Conservation (phyloP, 1,140 invertebrate genomes). For the Ceratosolen fusciceps region DNA sequence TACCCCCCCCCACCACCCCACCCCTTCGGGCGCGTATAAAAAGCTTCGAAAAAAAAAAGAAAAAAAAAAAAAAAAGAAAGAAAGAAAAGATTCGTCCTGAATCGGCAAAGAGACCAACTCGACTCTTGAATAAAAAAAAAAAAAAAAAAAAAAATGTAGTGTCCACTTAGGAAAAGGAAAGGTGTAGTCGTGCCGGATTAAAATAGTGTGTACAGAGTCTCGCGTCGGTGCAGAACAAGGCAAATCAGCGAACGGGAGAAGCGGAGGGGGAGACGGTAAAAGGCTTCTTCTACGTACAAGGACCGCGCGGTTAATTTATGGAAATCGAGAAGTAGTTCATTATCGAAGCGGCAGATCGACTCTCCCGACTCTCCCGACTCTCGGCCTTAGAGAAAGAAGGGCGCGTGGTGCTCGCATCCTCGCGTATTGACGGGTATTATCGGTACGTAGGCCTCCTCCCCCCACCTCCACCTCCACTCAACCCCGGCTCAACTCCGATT, state of each 20-base stretch:
- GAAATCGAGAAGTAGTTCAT: slow-evolving; percentile 56
- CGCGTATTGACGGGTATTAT: slow-evolving; percentile 26
- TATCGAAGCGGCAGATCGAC: slow-evolving; percentile 55
- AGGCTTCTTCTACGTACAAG: slow-evolving; percentile 2
- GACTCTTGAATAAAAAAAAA: too few relatives aligned
- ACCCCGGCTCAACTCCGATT: too few relatives aligned
- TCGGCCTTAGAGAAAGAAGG: too few relatives aligned
- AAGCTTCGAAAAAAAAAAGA: too few relatives aligned
- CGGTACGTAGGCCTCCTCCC: not conserved
- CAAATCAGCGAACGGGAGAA: not conserved
- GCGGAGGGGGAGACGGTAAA: not conserved
- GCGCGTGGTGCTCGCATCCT: not conserved
- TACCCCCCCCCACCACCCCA: too few relatives aligned
- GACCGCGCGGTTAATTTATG: slow-evolving; percentile 56
- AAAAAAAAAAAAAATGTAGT: too few relatives aligned
- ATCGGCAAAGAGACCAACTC: too few relatives aligned
- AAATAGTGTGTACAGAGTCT: not conserved
- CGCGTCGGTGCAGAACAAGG: not conserved
- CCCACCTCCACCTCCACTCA: not conserved
- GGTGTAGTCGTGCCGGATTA: not conserved
- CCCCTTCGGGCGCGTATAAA: too few relatives aligned
- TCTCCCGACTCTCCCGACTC: slow-evolving; percentile 3
- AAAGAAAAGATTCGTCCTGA: too few relatives aligned
- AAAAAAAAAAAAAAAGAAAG: too few relatives aligned
- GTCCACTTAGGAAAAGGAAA: not conserved